Conservation (phyloP, 2,797 vertebrate species). For the Tangara arthus region DNA sequence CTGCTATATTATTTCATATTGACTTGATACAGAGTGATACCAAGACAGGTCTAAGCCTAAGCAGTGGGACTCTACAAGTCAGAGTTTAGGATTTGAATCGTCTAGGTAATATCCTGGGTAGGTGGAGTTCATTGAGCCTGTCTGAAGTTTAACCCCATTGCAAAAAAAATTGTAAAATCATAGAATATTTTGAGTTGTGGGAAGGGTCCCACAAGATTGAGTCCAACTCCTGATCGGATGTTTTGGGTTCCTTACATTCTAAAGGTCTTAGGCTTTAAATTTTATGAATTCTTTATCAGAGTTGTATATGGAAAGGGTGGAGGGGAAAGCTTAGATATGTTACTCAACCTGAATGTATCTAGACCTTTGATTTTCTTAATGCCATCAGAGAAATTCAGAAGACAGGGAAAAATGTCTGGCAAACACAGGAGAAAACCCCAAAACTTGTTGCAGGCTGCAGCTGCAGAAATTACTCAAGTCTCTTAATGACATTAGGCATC, state of each 20-base stretch:
- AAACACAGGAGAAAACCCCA: background rate
- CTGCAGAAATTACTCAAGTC: background rate
- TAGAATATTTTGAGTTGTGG: background rate
- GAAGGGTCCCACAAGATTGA: background rate
- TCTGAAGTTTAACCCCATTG: background rate
- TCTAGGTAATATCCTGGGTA: background rate
- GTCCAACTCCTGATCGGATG: fast-evolving
- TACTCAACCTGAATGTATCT: background rate
- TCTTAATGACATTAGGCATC: background rate
- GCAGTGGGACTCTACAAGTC: too few relatives aligned
- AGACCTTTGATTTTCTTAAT: background rate
- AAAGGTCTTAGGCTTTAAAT: background rate
- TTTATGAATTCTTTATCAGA: background rate
- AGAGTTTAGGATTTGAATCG: background rate
- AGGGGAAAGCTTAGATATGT: background rate
- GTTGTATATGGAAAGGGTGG: background rate
- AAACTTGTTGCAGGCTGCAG: background rate
- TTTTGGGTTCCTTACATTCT: background rate
- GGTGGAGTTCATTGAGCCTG: background rate
- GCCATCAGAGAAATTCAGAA: background rate
- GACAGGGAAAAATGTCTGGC: background rate
- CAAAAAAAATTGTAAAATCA: background rate
- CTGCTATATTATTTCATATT: background rate
- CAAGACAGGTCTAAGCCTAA: background rate
- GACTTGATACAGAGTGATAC: background rate